Evolutionary conservation across 1,140 invertebrate genomes (phyloP).

Genomic region (Harpegnathos saltator): DNA sequence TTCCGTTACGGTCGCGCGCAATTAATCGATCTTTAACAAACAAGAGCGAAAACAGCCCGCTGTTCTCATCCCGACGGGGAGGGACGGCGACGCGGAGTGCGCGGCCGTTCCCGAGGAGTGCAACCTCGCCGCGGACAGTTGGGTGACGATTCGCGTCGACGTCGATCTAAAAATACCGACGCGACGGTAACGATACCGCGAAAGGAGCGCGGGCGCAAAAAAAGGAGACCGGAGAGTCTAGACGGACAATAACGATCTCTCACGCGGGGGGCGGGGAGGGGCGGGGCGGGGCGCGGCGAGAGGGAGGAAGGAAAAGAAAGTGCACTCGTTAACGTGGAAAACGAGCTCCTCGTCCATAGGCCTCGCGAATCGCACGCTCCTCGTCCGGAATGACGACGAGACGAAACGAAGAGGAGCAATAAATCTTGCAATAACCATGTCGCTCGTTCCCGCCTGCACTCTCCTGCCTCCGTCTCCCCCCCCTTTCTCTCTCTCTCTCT

Average conservation of each 20-base stretch:
- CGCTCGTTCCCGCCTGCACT: conserved; percentile 48
- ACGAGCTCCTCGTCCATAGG: conserved; percentile 19
- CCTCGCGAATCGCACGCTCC: neutral
- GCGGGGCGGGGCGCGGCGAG: neutral
- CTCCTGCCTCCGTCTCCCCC: neutral
- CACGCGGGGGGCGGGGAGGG: neutral
- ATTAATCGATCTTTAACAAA: too few relatives aligned
- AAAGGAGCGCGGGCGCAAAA: neutral
- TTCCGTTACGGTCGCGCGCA: neutral
- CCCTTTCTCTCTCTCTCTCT: too few relatives aligned
- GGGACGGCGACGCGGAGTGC: too few relatives aligned
- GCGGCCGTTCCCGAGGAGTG: neutral
- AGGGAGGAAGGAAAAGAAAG: conserved; percentile 35
- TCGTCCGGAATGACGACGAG: conserved; percentile 22
- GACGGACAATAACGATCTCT: conserved; percentile 60
- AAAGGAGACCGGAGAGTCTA: conserved; percentile 45
- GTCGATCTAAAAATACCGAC: conserved; percentile 49
- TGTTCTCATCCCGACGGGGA: too few relatives aligned
- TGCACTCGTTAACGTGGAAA: conserved; percentile 59
- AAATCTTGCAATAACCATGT: conserved; percentile 78
- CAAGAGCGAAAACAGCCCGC: neutral
- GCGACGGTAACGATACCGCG: conserved; percentile 4
- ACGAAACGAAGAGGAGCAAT: conserved; percentile 76
- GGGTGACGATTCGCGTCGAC: conserved; percentile 4
- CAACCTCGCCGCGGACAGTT: conserved; percentile 1